Evolutionary conservation across 35 echinoderm and acorn worm genomes (phyloP), one percentile per base, ranked within the genome.

Genomic region (Ophiothrix spiculata): DNA sequence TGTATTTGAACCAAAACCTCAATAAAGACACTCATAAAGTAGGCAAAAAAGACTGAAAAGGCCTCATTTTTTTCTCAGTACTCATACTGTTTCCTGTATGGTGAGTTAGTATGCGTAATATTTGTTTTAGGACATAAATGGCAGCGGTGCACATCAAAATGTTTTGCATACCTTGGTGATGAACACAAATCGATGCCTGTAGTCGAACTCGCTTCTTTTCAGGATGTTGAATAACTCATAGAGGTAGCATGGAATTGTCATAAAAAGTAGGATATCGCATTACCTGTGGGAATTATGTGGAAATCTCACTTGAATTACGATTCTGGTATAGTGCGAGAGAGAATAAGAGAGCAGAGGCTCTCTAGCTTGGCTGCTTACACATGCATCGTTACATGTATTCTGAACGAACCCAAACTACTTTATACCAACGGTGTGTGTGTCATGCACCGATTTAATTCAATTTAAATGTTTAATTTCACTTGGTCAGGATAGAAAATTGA

Each of bases 331-430:
- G 21, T 21, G 45, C 8, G n/a, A n/a, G n/a, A n/a, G n/a, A n/a
- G n/a, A n/a, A n/a, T n/a, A n/a, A n/a, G n/a, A n/a, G n/a, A n/a
- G n/a, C n/a, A n/a, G n/a, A n/a, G n/a, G n/a, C n/a, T n/a, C n/a
- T n/a, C n/a, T n/a, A n/a, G n/a, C n/a, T 54, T 21, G 21, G 45
- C 8, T 11, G 45, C 45, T 21, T 54, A 54, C 8, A 8, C 45
- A 54, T 11, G 8, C 45, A 8, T 54, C 45, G 45, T 54, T 54
- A 21, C 45, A 11, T 54, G 45, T 54, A 8, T 69, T n/a, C n/a
- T n/a, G n/a, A n/a, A n/a, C n/a, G 60, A 69, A 69, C 60, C 60
- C 60, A 69, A 69, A 69, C 60, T 69, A 69, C 60, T 69, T 69
- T 19, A 49, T 69, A 69, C 60, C 10, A 69, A 49, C 6, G 6